Percentiles rank a stretch among this genome's conserved stretches.
Evolutionary conservation across 2,888 invertebrate genomes (phyloP).

Genomic region (Lasioglossum villosulum): DNA sequence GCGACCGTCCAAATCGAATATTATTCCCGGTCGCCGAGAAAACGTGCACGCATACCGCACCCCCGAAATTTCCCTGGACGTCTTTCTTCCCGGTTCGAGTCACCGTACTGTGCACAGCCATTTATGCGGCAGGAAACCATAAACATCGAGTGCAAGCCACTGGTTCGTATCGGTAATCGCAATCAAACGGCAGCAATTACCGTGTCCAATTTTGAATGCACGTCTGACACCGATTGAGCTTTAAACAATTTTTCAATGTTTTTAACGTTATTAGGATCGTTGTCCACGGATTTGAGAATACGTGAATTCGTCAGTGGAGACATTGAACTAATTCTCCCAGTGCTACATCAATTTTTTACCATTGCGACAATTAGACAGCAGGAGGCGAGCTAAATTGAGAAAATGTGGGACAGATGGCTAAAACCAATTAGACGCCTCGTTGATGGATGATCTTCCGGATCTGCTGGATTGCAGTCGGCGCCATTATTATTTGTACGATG

Average conservation of each 20-base stretch:
- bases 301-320: not conserved
- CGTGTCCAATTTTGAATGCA: not conserved
- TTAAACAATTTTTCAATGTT: not conserved
- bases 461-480: not conserved
- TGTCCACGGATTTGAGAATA: not conserved
- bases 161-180: not conserved
- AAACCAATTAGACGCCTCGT: not conserved
- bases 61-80: constrained; percentile 5
- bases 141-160: not conserved
- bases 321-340: not conserved
- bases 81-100: constrained; percentile 22
- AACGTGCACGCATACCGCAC: constrained; percentile 21
- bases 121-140: not conserved
- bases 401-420: not conserved
- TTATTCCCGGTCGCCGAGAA: constrained; percentile 57
- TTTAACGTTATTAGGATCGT: not conserved
- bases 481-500: not conserved
- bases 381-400: not conserved
- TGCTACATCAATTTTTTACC: not conserved
- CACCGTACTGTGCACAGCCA: not conserved
- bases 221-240: too few species aligned
- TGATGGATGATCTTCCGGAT: not conserved
- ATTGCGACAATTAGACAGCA: not conserved
- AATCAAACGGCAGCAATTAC: not conserved
- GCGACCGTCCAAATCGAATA: constrained; percentile 68